These are phyloP conservation scores for Tenebrio molitor DNA, from an alignment of 1,140 invertebrate species.

Conservation along the genomic window DNA sequence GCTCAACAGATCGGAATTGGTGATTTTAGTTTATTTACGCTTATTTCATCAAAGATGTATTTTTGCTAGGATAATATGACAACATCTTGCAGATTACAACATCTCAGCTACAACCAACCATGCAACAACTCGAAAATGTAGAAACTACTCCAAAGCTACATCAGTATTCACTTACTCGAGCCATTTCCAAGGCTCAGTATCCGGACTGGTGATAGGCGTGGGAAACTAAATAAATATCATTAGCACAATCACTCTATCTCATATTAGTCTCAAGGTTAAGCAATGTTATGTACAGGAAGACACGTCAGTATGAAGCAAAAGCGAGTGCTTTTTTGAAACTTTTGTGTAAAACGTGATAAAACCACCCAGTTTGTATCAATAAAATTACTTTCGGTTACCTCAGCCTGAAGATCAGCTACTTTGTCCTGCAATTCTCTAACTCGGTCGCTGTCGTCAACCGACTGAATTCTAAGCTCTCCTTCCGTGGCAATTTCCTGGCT, in stretches of 20 bases:
- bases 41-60: no score
- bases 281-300: slow-evolving; percentile 11
- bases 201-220: slow-evolving; percentile 85
- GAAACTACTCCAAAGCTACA: slow-evolving; percentile 13
- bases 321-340: slow-evolving; percentile 20
- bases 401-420: slow-evolving; percentile 90
- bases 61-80: no score
- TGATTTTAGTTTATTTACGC: no score
- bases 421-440: slow-evolving; percentile 91
- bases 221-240: slow-evolving; percentile 75
- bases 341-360: slow-evolving; percentile 16
- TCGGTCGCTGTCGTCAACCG: slow-evolving; percentile 83
- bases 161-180: slow-evolving; percentile 78
- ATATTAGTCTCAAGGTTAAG: slow-evolving; percentile 3
- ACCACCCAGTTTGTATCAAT: neutral
- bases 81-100: no score
- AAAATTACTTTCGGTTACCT: slow-evolving; percentile 78
- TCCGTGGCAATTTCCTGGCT: slow-evolving; percentile 93
- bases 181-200: slow-evolving; percentile 89
- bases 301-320: slow-evolving; percentile 25
- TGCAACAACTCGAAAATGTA: slow-evolving; percentile 3
- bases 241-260: slow-evolving; percentile 49
- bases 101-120: slow-evolving; percentile 8
- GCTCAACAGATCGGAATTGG: no score
- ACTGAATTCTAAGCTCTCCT: slow-evolving; percentile 84